phyloP scores from a whole-genome alignment of 2,113 vertebrate genomes.

The Heteronetta atricapilla region DNA sequence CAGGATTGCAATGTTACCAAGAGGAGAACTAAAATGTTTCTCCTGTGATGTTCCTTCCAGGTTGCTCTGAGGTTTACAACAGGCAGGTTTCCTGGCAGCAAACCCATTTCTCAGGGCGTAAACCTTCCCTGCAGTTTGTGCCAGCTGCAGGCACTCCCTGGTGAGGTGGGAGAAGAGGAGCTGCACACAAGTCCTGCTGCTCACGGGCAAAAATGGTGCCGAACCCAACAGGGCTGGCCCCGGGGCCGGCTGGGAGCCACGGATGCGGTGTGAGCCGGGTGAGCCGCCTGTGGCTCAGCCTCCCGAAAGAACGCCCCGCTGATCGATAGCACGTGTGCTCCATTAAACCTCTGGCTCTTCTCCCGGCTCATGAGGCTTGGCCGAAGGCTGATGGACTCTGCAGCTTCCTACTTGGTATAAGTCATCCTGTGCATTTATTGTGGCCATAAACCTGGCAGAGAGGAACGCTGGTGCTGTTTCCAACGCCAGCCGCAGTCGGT shows the following conservation, averaged over 20 bases:
- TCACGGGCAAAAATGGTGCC: too few species aligned
- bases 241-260: background rate
- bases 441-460: background rate
- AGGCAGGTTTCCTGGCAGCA: background rate
- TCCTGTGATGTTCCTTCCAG: background rate
- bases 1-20: background rate
- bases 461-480: background rate
- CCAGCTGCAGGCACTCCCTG: background rate
- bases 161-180: too few species aligned
- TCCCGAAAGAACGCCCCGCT: background rate
- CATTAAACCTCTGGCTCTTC: background rate
- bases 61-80: background rate
- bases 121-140: background rate
- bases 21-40: background rate
- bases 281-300: background rate
- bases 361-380: background rate
- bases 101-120: background rate
- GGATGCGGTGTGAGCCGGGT: background rate
- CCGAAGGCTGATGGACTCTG: background rate
- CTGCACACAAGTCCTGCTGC: background rate
- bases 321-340: background rate
- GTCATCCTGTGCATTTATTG: background rate
- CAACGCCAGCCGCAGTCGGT: fast-evolving
- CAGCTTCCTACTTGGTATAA: background rate
- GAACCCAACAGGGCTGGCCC: background rate